Conservation (phyloP, 1,140 invertebrate species). For the Thalassaphorura encarpata region DNA sequence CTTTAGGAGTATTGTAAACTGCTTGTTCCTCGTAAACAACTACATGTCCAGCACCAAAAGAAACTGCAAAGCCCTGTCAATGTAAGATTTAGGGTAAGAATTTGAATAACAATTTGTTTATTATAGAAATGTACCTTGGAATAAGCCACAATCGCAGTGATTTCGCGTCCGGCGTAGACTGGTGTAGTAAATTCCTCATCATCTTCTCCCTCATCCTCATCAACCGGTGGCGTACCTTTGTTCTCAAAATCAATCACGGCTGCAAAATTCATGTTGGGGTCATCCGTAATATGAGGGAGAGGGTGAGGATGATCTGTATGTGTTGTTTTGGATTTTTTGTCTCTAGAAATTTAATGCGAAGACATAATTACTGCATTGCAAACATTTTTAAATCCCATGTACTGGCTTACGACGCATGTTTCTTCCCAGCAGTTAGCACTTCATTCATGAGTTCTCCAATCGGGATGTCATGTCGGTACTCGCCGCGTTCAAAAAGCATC, state of each 20-base stretch:
- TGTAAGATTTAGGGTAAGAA: constrained; percentile 46
- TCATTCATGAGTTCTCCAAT: too few species aligned
- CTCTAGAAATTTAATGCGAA: too few species aligned
- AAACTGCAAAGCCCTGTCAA: constrained; percentile 51
- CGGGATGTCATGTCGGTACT: constrained; percentile 49
- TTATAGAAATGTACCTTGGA: constrained; percentile 19
- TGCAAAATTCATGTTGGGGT: too few species aligned
- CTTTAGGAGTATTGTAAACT: constrained; percentile 34
- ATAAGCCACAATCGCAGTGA: constrained; percentile 20
- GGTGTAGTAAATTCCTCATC: not conserved
- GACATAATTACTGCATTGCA: too few species aligned
- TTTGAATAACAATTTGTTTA: not conserved
- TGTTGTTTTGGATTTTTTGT: too few species aligned
- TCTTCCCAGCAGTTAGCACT: too few species aligned
- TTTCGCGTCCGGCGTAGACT: constrained; percentile 33
- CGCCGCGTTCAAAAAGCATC: constrained; percentile 66
- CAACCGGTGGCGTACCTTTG: too few species aligned
- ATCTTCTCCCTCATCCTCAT: not conserved
- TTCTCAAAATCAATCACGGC: too few species aligned
- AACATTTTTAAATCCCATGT: too few species aligned
- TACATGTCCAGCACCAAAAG: constrained; percentile 47
- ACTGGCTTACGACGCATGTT: too few species aligned
- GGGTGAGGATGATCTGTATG: too few species aligned
- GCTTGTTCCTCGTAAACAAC: constrained; percentile 55
- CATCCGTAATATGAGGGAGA: too few species aligned